Base-by-base conservation (phyloP, 2,113 vertebrate species). In the Elanoides forficatus region DNA sequence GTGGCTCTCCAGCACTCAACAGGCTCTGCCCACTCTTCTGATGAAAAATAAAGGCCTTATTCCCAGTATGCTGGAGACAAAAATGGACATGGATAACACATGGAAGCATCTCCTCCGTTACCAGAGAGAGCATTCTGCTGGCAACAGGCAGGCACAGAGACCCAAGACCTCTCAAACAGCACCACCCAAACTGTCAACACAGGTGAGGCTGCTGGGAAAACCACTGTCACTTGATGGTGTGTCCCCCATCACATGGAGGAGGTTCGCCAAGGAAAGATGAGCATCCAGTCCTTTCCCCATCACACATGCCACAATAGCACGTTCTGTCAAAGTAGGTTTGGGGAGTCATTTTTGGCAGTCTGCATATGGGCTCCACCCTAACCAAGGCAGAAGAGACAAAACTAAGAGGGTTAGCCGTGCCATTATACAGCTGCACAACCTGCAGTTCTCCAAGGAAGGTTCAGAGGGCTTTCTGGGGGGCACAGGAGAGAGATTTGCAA, bases 321-420 rank as follows among this genome's bases (percentile, higher is more conserved):
- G 8, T 34, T 81, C 56, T 68, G 52, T 22, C 40, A 15, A 36
- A 75, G 12, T 20, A 74, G 42, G 27, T 50, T 5, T 74, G 52
- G 15, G 32, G n/a, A 67, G 55, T 59, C 75, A 29, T 55, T 75
- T 10, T 2, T 75, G 40, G 19, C 52, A 75, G 25, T 23, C 52
- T 55, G 13, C 3, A 2, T 4, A 21, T 0, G 1, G 25, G 25
- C 36, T 90, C 48, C 36, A 88, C 15, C 47, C 47, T 55, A 82
- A 83, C 17, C n/a, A 76, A 68, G 43, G 58, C 70, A 82, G 0
- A 0, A 67, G 52, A 82, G n/a, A 47, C 47, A 50, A 86, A 86
- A 3, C 27, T 36, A 47, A 43, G 66, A 16, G 15, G 29, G 48
- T 43, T 26, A 58, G 52, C 52, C 0, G 0, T 67, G 38, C 13